phyloP scores from a whole-genome alignment of 1,140 invertebrate species.

The Dendroctonus valens region DNA sequence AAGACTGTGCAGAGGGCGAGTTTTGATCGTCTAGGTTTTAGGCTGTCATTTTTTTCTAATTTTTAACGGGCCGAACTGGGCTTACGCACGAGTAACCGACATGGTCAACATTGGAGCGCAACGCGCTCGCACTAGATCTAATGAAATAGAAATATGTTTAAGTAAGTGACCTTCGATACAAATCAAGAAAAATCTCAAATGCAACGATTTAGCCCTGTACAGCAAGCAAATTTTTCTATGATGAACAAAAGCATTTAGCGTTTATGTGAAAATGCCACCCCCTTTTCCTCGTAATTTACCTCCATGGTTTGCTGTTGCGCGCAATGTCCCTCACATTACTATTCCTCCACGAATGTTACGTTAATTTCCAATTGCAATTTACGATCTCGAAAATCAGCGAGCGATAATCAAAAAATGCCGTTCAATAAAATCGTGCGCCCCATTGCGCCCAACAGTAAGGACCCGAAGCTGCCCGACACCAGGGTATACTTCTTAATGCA shows the following conservation, averaged over 20 bases:
- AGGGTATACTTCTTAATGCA: conserved; percentile 38
- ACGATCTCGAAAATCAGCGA: no score
- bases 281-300: conserved; percentile 1
- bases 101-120: no score
- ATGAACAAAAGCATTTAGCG: conserved; percentile 5
- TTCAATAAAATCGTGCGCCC: no score
- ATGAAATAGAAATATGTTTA: conserved; percentile 38
- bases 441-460: no score
- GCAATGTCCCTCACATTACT: no score
- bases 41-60: conserved; percentile 48
- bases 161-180: conserved; percentile 51
- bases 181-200: conserved; percentile 47
- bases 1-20: conserved; percentile 50
- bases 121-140: no score
- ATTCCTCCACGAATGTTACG: no score
- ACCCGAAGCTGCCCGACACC: not conserved
- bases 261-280: not conserved
- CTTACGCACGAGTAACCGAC: no score
- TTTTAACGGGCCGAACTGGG: not conserved
- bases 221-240: conserved; percentile 26
- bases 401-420: no score
- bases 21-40: conserved; percentile 43
- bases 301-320: conserved; percentile 6
- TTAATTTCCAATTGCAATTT: no score
- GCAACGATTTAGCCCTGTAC: conserved; percentile 43